Evolutionary conservation across 1,140 invertebrate species (phyloP).

Genomic region (Diploscapter pachys): DNA sequence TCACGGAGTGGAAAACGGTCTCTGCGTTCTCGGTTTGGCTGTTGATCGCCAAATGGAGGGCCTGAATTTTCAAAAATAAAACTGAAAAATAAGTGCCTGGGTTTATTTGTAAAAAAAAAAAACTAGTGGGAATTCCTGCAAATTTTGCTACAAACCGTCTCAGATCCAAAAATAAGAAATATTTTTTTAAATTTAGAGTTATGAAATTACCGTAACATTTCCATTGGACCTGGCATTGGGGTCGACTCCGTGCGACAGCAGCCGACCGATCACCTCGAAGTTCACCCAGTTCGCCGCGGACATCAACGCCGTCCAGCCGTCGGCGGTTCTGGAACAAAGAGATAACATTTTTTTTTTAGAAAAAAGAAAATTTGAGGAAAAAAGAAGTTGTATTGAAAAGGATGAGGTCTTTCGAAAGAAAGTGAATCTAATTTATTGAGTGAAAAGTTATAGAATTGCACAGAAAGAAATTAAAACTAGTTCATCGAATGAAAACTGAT

Average conservation of each 20-base stretch:
- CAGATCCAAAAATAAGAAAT: neutral
- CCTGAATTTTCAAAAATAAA: slow-evolving; percentile 33
- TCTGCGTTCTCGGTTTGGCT: slow-evolving; percentile 33
- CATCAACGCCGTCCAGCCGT: slow-evolving; percentile 87
- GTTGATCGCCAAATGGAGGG: slow-evolving; percentile 62
- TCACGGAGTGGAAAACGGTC: slow-evolving; percentile 23
- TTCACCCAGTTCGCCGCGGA: slow-evolving; percentile 81
- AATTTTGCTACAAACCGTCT: too few species aligned
- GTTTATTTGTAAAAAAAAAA: slow-evolving; percentile 17
- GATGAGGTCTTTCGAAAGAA: neutral
- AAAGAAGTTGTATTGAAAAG: slow-evolving; percentile 14
- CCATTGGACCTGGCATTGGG: slow-evolving; percentile 81
- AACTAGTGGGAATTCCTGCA: neutral
- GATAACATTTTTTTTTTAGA: slow-evolving; percentile 3
- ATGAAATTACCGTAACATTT: slow-evolving; percentile 37
- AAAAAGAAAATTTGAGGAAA: neutral
- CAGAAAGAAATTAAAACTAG: too few species aligned
- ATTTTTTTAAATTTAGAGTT: neutral
- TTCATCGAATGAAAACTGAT: neutral
- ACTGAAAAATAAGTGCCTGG: neutral
- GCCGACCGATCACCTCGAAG: slow-evolving; percentile 69
- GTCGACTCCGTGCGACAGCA: slow-evolving; percentile 80
- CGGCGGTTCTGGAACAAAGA: slow-evolving; percentile 67
- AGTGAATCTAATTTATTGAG: neutral
- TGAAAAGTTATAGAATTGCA: neutral